These are phyloP conservation scores for Ciconia nigra DNA, from an alignment of 2,797 vertebrate species.

Conservation along the genomic window DNA sequence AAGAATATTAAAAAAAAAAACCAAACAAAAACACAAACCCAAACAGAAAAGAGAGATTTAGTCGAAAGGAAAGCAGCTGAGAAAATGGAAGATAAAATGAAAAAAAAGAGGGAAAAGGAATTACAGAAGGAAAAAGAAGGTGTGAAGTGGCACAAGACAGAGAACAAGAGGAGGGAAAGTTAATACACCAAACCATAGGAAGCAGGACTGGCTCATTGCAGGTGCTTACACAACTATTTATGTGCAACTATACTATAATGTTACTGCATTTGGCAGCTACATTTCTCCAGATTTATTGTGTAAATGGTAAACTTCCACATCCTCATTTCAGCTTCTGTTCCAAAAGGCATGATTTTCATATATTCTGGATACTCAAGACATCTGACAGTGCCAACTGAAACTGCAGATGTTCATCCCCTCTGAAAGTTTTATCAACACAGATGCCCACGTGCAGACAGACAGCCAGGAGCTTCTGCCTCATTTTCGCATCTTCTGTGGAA, in stretches of 20 bases:
- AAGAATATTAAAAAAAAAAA: not conserved
- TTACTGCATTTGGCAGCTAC: not conserved
- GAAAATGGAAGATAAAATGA: not conserved
- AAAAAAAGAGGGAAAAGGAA: not conserved
- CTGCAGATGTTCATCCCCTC: not conserved
- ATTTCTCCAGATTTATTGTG: not conserved
- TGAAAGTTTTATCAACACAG: not conserved
- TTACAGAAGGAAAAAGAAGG: not conserved
- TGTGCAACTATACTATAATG: not conserved
- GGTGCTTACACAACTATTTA: not conserved
- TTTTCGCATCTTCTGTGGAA: not conserved
- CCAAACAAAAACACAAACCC: too few species aligned
- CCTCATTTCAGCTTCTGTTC: not conserved
- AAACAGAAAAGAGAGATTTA: not conserved
- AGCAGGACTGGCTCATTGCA: not conserved
- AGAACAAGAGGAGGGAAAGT: not conserved
- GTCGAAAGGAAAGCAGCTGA: not conserved
- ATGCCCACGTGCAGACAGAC: not conserved
- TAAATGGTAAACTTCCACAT: not conserved
- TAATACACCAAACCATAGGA: not conserved
- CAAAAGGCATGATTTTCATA: not conserved
- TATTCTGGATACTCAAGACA: not conserved
- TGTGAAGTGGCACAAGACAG: not conserved
- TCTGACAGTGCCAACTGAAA: not conserved
- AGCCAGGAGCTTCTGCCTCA: not conserved